Evolutionary conservation across 2,113 vertebrate species (phyloP), one percentile per base, ranked within the genome.

Genomic region (Cottus gobio): DNA sequence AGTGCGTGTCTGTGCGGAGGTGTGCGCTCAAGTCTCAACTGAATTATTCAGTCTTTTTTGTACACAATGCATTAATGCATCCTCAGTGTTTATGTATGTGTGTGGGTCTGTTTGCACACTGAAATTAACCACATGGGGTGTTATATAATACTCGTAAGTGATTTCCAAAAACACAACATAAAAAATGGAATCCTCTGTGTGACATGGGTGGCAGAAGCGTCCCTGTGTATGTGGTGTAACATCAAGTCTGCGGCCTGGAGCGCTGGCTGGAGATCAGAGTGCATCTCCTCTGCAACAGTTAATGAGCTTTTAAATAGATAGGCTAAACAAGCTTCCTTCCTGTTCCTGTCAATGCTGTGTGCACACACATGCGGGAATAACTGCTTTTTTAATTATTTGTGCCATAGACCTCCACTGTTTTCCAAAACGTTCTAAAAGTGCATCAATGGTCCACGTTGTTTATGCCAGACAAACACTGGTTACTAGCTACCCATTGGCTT

Each of bases 21-120:
- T 73, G 69, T 79, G 84, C 12, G 9, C 65, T 75, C 28, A 0
- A 48, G 46, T 85, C 77, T 28, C 84, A 66, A 76, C 84, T 93
- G 80, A 93, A 92, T 92, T 82, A 93, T 93, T 91, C 77, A 92
- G 52, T 50, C 24, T 56, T 70, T 89, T 82, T 67, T 82, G 42
- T 30, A 57, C 75, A 82, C 62, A 71, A 77, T 68, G 63, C 77
- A 70, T 62, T 71, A 46, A 20, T 74, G 79, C 31, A 61, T 48
- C 74, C 42, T 56, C 28, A 50, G 46, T 69, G 34, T 72, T 62
- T 52, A 50, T 73, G 24, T 37, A 37, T 64, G 54, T 63, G 72
- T n/a, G 56, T 65, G 36, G 37, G 67, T 56, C 22, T 54, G 68
- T 71, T 54, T 66, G 75, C 12, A 8, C 10, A 39, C 22, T 24